Conservation (phyloP, 2,797 vertebrate species). For the Dromococcyx pavoninus region DNA sequence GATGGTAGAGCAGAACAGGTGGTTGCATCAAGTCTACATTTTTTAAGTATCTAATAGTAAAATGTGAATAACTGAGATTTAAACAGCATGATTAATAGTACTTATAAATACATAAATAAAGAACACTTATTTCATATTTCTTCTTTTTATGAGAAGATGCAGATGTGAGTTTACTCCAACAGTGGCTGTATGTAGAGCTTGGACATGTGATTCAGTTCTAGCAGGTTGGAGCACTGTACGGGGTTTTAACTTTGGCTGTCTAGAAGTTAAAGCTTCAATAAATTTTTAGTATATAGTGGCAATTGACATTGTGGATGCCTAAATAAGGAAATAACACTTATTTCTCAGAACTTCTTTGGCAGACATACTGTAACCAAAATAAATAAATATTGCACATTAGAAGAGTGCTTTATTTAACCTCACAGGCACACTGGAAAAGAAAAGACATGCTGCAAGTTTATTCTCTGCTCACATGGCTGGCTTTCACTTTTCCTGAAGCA, state of each 20-base stretch:
- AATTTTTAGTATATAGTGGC: neutral
- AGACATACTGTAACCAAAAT: neutral
- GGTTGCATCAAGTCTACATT: neutral
- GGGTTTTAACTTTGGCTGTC: neutral
- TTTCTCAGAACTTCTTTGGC: neutral
- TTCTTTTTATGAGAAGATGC: neutral
- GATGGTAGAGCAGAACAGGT: neutral
- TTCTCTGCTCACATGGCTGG: neutral
- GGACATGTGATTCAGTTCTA: neutral
- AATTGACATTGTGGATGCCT: neutral
- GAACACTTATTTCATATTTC: neutral
- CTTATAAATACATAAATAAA: neutral
- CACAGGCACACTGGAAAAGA: neutral
- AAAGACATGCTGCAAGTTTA: neutral
- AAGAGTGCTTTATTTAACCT: neutral
- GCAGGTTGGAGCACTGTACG: neutral
- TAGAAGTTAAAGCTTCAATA: neutral
- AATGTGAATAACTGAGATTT: neutral
- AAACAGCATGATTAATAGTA: neutral
- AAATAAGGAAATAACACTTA: neutral
- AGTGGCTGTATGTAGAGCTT: neutral
- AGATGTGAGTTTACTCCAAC: neutral
- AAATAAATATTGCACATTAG: neutral
- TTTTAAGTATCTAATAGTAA: neutral
- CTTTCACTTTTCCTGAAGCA: neutral